phyloP scores from a whole-genome alignment of 37 sponge, comb jelly and placozoan species.

The Tethya wilhelma region DNA sequence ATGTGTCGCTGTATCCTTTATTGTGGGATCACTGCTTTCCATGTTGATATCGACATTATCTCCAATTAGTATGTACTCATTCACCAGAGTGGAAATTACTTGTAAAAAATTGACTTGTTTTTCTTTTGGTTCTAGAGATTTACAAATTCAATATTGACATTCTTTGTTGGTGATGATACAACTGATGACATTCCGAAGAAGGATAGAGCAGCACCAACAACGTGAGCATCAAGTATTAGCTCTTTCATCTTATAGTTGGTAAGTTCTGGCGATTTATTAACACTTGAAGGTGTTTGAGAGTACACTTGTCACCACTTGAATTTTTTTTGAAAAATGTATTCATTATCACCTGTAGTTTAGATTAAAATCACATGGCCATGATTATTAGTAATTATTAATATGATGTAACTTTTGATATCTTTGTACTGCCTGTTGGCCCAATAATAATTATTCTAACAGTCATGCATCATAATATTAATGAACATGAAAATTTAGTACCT shows the following conservation, averaged over 20 bases:
- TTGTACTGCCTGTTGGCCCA: background rate
- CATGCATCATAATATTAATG: no score
- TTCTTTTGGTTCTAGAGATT: background rate
- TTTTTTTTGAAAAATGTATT: background rate
- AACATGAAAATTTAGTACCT: slow-evolving; percentile 36
- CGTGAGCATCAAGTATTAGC: slow-evolving; percentile 4
- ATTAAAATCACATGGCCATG: background rate
- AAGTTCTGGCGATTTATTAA: slow-evolving; percentile 1
- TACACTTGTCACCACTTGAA: slow-evolving; percentile 20
- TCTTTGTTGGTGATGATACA: background rate
- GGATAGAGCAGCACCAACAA: slow-evolving; percentile 18
- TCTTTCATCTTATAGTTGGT: background rate
- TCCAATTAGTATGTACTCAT: background rate
- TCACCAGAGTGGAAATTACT: background rate
- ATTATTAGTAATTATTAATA: background rate
- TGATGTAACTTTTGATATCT: background rate
- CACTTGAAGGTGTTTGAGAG: slow-evolving; percentile 28
- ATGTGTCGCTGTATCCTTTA: background rate
- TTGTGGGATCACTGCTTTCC: no score
- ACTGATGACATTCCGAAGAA: slow-evolving; percentile 1
- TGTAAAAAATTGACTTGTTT: background rate
- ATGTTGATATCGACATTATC: background rate
- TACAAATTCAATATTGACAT: background rate
- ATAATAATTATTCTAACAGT: background rate
- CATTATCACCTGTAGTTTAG: slow-evolving; percentile 58